Conservation (phyloP, 2,888 invertebrate genomes). For the Nebria brevicollis region DNA sequence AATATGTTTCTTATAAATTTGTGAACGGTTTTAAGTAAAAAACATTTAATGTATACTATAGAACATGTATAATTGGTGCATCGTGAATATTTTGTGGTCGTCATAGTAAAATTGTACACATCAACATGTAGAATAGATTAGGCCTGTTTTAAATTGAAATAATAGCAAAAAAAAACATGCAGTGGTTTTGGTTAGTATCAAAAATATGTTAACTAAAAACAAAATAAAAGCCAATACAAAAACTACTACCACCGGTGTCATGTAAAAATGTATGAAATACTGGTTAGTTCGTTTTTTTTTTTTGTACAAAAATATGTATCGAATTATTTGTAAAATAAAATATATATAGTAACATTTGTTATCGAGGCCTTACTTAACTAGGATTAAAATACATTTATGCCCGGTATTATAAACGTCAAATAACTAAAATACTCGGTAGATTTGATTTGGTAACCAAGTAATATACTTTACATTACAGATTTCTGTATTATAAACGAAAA, state of each 20-base stretch:
- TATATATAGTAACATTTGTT: neutral
- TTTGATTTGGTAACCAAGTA: no score
- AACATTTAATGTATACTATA: neutral
- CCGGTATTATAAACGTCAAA: no score
- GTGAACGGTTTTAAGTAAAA: neutral
- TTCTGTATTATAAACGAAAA: no score
- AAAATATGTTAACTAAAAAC: neutral
- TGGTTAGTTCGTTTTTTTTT: neutral
- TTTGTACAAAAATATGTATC: constrained; percentile 8
- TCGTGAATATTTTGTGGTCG: neutral
- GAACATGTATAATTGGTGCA: neutral
- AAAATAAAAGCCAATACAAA: neutral
- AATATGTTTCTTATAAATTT: neutral
- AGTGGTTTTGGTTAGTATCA: neutral
- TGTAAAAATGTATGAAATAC: constrained; percentile 7
- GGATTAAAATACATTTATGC: constrained; percentile 32
- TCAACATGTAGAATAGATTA: neutral
- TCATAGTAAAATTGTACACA: neutral
- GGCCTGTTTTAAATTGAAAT: neutral
- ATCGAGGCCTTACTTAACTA: neutral
- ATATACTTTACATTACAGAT: no score
- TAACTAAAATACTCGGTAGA: no score
- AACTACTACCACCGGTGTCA: constrained; percentile 4
- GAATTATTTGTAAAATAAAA: constrained; percentile 5
- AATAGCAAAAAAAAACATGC: neutral